Conservation (phyloP, 2,888 invertebrate genomes). For the Notocelia uddmanniana region DNA sequence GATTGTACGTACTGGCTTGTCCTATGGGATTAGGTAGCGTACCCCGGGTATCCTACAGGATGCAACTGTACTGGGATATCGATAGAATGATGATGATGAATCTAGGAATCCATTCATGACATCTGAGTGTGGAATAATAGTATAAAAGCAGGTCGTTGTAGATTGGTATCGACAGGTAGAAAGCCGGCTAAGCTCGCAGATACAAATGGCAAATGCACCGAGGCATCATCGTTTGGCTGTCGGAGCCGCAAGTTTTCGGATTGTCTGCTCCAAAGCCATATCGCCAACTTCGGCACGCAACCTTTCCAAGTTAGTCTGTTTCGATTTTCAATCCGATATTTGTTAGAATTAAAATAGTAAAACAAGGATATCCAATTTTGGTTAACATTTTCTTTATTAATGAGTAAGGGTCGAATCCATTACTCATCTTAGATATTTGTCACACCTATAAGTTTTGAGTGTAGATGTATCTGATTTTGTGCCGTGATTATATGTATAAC, state of each 20-base stretch:
- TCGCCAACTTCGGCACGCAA: slow-evolving; percentile 29
- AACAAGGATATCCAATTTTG: too few species aligned
- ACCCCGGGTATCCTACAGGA: too few species aligned
- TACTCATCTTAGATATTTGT: too few species aligned
- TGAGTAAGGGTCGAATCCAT: too few species aligned
- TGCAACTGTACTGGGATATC: too few species aligned
- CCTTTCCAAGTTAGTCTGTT: not conserved
- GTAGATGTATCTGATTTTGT: too few species aligned
- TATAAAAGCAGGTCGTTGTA: slow-evolving; percentile 37
- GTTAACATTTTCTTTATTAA: too few species aligned
- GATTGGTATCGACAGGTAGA: slow-evolving; percentile 60
- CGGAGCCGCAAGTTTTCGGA: slow-evolving; percentile 53
- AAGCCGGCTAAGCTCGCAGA: slow-evolving; percentile 49
- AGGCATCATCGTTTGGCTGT: slow-evolving; percentile 59
- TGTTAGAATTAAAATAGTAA: slow-evolving; percentile 4
- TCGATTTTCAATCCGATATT: slow-evolving; percentile 12
- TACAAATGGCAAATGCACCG: slow-evolving; percentile 67
- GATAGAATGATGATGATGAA: too few species aligned
- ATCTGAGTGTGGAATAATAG: slow-evolving; percentile 28
- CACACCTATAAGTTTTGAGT: too few species aligned
- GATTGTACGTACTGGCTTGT: too few species aligned
- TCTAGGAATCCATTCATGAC: slow-evolving; percentile 2
- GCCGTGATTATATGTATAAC: too few species aligned
- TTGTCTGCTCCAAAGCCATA: slow-evolving; percentile 51
- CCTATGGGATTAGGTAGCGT: too few species aligned